Evolutionary conservation across 2,113 vertebrate genomes (phyloP).

Genomic region (Lutjanus erythropterus): DNA sequence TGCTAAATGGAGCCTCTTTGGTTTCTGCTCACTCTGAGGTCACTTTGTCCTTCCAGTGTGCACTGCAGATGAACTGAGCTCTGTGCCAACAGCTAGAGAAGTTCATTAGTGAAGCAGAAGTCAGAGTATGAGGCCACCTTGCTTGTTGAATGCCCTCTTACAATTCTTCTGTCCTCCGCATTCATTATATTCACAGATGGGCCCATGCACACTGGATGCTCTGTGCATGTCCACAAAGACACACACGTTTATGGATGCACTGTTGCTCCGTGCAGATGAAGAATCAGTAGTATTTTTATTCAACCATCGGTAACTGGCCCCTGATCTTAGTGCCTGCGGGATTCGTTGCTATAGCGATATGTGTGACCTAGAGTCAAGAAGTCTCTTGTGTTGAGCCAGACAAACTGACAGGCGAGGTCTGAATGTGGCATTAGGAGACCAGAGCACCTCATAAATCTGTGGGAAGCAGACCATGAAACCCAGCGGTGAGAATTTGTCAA

Average conservation of each 20-base stretch:
- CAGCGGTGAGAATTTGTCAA: slow-evolving; percentile 65
- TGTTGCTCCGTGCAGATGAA: slow-evolving; percentile 55
- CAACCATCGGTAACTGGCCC: slow-evolving; percentile 59
- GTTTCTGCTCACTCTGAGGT: slow-evolving; percentile 63
- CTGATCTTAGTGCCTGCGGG: slow-evolving; percentile 64
- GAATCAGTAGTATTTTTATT: slow-evolving; percentile 64
- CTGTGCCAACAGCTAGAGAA: slow-evolving; percentile 57
- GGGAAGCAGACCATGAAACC: slow-evolving; percentile 70
- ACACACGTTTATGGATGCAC: slow-evolving; percentile 31
- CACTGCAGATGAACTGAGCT: slow-evolving; percentile 65
- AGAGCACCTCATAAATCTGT: slow-evolving; percentile 68
- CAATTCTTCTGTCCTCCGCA: slow-evolving; percentile 45
- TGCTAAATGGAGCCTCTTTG: slow-evolving; percentile 60
- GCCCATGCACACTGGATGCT: slow-evolving; percentile 35
- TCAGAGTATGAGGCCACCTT: slow-evolving; percentile 68
- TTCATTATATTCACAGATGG: slow-evolving; percentile 64
- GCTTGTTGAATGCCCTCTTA: slow-evolving; percentile 60
- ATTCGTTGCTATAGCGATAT: slow-evolving; percentile 74
- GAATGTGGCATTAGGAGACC: slow-evolving; percentile 71
- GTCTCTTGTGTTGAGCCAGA: slow-evolving; percentile 67
- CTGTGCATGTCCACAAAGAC: slow-evolving; percentile 33
- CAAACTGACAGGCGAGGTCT: slow-evolving; percentile 69
- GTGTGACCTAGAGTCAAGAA: slow-evolving; percentile 79
- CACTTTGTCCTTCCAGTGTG: slow-evolving; percentile 71
- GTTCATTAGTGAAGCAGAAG: slow-evolving; percentile 74